A percentile compares a stretch with the other conserved stretches of the same genome.
Evolutionary conservation across 2,113 vertebrate genomes (phyloP).

Genomic region (Emydocephalus ijimae): DNA sequence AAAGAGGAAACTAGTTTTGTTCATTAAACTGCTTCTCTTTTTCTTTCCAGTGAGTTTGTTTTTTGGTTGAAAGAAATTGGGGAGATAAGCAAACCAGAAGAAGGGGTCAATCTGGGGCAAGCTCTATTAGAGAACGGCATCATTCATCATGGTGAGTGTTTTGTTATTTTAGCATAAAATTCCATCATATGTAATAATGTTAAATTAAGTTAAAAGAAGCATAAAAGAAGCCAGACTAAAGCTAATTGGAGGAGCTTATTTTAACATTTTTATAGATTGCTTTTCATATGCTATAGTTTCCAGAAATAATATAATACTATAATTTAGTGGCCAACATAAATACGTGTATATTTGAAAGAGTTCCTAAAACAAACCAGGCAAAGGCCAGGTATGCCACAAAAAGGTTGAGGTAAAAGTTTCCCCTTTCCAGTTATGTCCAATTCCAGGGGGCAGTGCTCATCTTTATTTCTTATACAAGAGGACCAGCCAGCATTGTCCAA

Average conservation of each 20-base stretch:
- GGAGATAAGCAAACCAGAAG: conserved; percentile 95
- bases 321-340: background rate
- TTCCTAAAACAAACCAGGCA: background rate
- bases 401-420: too few relatives aligned
- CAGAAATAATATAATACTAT: background rate
- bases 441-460: too few relatives aligned
- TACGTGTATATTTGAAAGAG: background rate
- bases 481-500: too few relatives aligned
- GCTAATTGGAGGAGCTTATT: background rate
- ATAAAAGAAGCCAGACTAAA: background rate
- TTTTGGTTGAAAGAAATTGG: conserved; percentile 94
- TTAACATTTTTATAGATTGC: background rate
- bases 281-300: background rate
- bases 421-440: too few relatives aligned
- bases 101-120: conserved; percentile 96
- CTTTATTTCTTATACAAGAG: too few relatives aligned
- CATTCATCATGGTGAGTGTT: conserved; percentile 92
- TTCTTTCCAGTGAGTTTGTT: conserved; percentile 87
- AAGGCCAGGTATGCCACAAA: background rate
- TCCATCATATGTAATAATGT: background rate
- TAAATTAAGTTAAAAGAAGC: background rate
- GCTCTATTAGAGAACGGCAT: conserved; percentile 96
- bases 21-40: conserved; percentile 48
- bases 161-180: background rate
- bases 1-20: background rate